Percentiles rank a stretch among this genome's conserved stretches.
Evolutionary conservation across 2,888 invertebrate species (phyloP).

Genomic region (Minunthozetes semirufus): DNA sequence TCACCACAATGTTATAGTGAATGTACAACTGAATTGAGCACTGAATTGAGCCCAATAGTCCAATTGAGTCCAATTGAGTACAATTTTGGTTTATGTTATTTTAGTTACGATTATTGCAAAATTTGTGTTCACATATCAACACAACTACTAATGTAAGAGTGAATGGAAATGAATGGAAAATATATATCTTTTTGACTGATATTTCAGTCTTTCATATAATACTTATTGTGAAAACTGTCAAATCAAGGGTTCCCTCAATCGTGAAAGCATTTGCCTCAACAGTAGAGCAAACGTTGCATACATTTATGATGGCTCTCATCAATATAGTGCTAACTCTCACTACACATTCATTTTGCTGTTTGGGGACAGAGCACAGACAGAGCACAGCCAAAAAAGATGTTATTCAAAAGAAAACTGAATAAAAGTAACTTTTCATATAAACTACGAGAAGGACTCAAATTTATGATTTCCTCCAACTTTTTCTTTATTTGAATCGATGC

Average conservation of each 20-base stretch:
- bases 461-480: conserved; percentile 29
- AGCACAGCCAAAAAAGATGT: conserved; percentile 10
- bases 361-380: not conserved
- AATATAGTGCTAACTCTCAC: conserved; percentile 27
- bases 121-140: not conserved
- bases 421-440: conserved; percentile 26
- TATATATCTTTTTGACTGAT: not conserved
- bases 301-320: conserved; percentile 25
- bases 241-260: conserved; percentile 15
- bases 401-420: conserved; percentile 26
- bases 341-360: conserved; percentile 19
- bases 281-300: conserved; percentile 20
- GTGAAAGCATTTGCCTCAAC: conserved; percentile 18
- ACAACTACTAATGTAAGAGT: not conserved
- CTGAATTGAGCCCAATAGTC: not conserved
- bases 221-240: conserved; percentile 29
- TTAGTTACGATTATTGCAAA: not conserved
- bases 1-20: conserved; percentile 22
- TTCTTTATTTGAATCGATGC: conserved; percentile 27
- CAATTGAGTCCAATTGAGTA: too few species aligned
- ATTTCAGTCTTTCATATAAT: conserved; percentile 19
- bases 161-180: not conserved
- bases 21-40: conserved; percentile 13
- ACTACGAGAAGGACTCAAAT: conserved; percentile 24
- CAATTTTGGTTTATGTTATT: not conserved